Conservation (phyloP, 2,113 vertebrate species). For the Leptobrachium leishanense region DNA sequence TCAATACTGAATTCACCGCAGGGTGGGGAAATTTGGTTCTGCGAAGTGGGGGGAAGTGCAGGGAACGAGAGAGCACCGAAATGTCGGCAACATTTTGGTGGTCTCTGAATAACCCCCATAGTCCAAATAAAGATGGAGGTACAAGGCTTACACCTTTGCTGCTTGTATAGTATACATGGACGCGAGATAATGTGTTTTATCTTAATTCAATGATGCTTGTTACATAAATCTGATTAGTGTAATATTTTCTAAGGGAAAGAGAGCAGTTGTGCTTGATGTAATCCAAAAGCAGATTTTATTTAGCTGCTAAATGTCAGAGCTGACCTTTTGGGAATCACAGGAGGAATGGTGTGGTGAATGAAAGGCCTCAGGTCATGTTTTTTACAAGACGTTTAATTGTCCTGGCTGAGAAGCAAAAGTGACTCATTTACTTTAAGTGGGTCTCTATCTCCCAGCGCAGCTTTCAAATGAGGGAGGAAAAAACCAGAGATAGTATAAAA, state of each 20-base stretch:
- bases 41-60: no score
- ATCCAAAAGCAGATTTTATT: slow-evolving; percentile 66
- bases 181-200: no score
- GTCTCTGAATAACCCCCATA: no score
- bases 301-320: slow-evolving; percentile 75
- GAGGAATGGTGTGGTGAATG: slow-evolving; percentile 73
- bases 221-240: slow-evolving; percentile 16
- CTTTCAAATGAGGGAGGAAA: slow-evolving; percentile 68
- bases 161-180: no score
- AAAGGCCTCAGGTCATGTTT: slow-evolving; percentile 74
- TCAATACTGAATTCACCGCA: no score
- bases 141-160: no score
- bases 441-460: slow-evolving; percentile 72
- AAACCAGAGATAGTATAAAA: slow-evolving; percentile 66
- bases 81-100: no score
- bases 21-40: no score
- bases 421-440: slow-evolving; percentile 75
- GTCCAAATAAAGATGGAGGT: no score
- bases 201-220: no score
- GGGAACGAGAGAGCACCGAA: no score
- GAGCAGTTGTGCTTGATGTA: slow-evolving; percentile 60
- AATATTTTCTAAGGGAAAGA: slow-evolving; percentile 42
- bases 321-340: slow-evolving; percentile 67
- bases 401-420: slow-evolving; percentile 72
- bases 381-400: slow-evolving; percentile 79